Conservation (phyloP, 1,140 invertebrate genomes). For the silkworm (Bombyx mori) region DNA sequence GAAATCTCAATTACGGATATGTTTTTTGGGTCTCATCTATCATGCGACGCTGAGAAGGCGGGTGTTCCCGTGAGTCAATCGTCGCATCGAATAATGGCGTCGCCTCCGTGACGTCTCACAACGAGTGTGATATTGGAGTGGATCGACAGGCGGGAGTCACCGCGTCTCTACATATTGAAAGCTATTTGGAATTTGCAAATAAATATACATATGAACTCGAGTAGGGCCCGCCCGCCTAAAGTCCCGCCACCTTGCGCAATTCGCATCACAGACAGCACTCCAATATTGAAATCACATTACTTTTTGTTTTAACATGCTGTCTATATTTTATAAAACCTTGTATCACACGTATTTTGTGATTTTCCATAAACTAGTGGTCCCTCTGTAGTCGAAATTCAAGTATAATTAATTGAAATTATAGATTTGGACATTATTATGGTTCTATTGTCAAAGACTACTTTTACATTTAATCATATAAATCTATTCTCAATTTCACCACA, state of each 20-base stretch:
- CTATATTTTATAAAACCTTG: not conserved
- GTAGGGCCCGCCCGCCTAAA: constrained; percentile 16
- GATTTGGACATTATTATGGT: too few relatives aligned
- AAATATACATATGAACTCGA: constrained; percentile 53
- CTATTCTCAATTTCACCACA: too few relatives aligned
- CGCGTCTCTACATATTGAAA: constrained; percentile 64
- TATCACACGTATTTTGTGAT: not conserved
- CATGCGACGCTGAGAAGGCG: constrained; percentile 34
- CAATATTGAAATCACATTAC: constrained; percentile 59
- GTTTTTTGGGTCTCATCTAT: constrained; percentile 62
- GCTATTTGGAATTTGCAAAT: constrained; percentile 68
- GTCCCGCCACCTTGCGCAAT: constrained; percentile 26
- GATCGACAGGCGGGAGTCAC: constrained; percentile 59
- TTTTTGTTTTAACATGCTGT: constrained; percentile 34
- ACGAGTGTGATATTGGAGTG: constrained; percentile 57
- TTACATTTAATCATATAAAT: too few relatives aligned
- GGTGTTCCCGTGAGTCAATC: constrained; percentile 36
- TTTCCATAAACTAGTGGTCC: too few relatives aligned
- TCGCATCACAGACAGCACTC: constrained; percentile 31
- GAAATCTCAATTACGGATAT: constrained; percentile 68
- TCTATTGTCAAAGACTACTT: too few relatives aligned
- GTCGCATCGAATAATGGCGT: constrained; percentile 45
- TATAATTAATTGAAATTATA: too few relatives aligned
- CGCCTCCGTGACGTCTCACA: constrained; percentile 45
- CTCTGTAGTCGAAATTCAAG: too few relatives aligned